A percentile compares a stretch with the other conserved stretches of the same genome.
These are phyloP conservation scores for Enoplosus armatus DNA, from an alignment of 2,797 vertebrate species.

Conservation along the genomic window DNA sequence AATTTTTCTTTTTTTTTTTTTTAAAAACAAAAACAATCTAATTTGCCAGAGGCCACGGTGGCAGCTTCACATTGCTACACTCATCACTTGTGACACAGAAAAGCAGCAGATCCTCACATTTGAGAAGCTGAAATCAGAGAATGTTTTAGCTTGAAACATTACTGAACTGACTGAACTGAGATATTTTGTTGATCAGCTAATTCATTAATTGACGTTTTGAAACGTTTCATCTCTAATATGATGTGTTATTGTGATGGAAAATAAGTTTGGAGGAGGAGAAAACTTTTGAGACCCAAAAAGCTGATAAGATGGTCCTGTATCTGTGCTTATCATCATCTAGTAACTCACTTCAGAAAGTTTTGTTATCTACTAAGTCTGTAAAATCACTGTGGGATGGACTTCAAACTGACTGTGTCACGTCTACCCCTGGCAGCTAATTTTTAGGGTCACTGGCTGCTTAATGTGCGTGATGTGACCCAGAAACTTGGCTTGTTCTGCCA, in stretches of 20 bases:
- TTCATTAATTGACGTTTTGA: too few species aligned
- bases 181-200: not conserved
- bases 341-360: too few species aligned
- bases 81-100: not conserved
- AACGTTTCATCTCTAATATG: too few species aligned
- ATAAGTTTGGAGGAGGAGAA: not conserved
- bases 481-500: not conserved
- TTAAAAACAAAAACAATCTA: not conserved
- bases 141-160: not conserved
- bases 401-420: conserved; percentile 8
- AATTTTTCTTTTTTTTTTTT: too few species aligned
- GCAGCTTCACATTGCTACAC: not conserved
- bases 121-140: not conserved
- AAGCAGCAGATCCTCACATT: not conserved
- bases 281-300: too few species aligned
- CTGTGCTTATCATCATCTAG: not conserved
- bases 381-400: not conserved
- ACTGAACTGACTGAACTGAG: not conserved
- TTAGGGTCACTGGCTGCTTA: conserved; percentile 30
- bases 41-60: not conserved
- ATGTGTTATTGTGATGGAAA: not conserved
- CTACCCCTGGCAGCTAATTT: conserved; percentile 28
- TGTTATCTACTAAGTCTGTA: not conserved
- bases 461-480: conserved; percentile 3
- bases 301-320: too few species aligned